Evolutionary conservation across 2,888 invertebrate genomes (phyloP).

Genomic region (Drosophila atroscutellata): DNA sequence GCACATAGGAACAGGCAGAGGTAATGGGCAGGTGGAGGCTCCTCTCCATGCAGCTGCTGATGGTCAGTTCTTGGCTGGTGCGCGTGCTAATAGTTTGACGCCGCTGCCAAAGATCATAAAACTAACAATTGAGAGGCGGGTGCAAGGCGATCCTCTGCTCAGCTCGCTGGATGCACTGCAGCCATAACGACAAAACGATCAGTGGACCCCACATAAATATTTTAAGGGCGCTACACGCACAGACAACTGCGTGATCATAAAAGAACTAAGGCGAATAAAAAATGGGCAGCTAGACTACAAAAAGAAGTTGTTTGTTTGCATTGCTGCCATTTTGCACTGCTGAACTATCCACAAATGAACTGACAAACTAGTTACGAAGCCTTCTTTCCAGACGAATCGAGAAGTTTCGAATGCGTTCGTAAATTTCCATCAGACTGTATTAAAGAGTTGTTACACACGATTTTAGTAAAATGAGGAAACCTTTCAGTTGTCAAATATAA

Average conservation of each 20-base stretch:
- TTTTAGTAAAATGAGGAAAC: not conserved
- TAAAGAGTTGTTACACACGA: too few relatives aligned
- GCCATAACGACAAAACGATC: slow-evolving; percentile 28
- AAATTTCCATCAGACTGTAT: not conserved
- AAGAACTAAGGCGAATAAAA: not conserved
- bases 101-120: slow-evolving; percentile 48
- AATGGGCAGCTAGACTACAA: not conserved
- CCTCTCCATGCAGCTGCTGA: slow-evolving; percentile 9
- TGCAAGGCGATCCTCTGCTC: not conserved
- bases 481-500: not conserved
- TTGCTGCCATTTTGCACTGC: not conserved
- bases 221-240: slow-evolving; percentile 20
- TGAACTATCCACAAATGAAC: not conserved
- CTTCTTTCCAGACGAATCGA: not conserved
- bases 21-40: slow-evolving; percentile 53
- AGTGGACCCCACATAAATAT: slow-evolving; percentile 39
- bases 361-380: not conserved
- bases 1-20: slow-evolving; percentile 4
- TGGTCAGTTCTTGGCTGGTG: slow-evolving; percentile 23
- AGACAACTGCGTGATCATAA: not conserved
- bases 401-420: not conserved
- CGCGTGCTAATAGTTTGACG: slow-evolving; percentile 67
- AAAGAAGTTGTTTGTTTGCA: not conserved
- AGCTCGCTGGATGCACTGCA: slow-evolving; percentile 1
- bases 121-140: slow-evolving; percentile 15